Evolutionary conservation across 1,140 invertebrate genomes (phyloP), one percentile per base, ranked within the genome.

Genomic region (Limonius californicus): DNA sequence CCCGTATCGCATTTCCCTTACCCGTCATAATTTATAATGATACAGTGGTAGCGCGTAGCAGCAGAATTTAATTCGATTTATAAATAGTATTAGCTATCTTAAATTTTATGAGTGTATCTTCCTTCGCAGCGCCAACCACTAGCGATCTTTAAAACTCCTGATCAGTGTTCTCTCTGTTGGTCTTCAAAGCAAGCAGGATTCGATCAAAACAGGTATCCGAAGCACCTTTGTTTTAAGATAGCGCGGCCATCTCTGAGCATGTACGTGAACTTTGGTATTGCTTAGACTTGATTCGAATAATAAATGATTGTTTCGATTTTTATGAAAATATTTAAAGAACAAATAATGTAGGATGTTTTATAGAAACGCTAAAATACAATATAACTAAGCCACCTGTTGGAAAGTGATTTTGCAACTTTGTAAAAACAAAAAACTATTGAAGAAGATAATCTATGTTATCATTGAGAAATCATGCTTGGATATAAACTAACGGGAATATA

Each of bases 171-270:
- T 6, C 45, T 72, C 70, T 72, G 61, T 69, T 63, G 69, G 67
- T 66, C 57, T 57, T 64, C 39, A 57, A 45, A 57, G 57, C 53
- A 70, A 72, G 65, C 70, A 64, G 62, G 57, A 45, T 57, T 66
- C 59, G 59, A 61, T 65, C 56, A 65, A 65, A 68, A 64, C 68
- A 72, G 70, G 67, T 70, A 67, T 63, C 70, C 68, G 59, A 62
- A 62, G 59, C 57, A 61, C 56, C 67, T 70, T 65, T 64, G 62
- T 69, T 70, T 70, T 65, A 58, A 66, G 70, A 62, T 64, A 27
- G 62, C 68, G 62, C 64, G 62, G 70, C 70, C 70, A 72, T 72
- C 70, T 72, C 55, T 66, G 64, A 58, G 61, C 45, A 65, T 68
- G 45, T n/a, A 19, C 18, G 43, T 1, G 63, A 69, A 70, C 64